Evolutionary conservation across 2,797 vertebrate species (phyloP).

Genomic region (Pseudochromis fuscus): DNA sequence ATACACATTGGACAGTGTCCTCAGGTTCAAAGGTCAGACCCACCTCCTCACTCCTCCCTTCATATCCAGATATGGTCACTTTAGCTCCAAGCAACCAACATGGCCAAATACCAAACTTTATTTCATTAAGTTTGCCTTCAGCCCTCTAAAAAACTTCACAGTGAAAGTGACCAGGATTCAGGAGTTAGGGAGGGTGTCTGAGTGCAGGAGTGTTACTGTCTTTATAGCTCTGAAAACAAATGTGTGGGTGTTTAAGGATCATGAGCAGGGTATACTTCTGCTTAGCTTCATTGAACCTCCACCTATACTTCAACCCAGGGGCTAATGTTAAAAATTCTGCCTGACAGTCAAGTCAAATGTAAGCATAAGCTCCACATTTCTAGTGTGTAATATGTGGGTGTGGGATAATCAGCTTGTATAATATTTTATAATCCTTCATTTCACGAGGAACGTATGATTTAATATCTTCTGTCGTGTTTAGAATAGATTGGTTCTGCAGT

Average conservation of each 20-base stretch:
- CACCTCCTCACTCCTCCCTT: no score
- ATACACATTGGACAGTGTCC: no score
- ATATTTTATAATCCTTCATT: constrained; percentile 11
- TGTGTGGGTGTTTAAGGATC: constrained; percentile 35
- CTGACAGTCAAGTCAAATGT: constrained; percentile 1
- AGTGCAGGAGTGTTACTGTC: neutral
- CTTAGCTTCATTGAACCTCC: neutral
- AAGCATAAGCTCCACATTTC: neutral
- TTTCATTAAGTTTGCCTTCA: no score
- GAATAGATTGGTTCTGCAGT: constrained; percentile 1
- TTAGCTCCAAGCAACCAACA: no score
- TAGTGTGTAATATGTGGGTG: neutral
- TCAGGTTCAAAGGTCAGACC: no score
- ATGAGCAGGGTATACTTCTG: constrained; percentile 19
- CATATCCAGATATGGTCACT: no score
- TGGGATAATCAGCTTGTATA: neutral
- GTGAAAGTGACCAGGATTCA: no score
- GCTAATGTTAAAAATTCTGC: constrained; percentile 29
- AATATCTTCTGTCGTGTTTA: neutral
- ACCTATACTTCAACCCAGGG: neutral
- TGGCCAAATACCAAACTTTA: no score
- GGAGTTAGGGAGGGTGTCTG: neutral
- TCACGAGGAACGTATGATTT: constrained; percentile 6
- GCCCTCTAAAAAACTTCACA: neutral
- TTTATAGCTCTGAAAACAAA: constrained; percentile 26